Evolutionary conservation across 2,888 invertebrate genomes (phyloP).

Genomic region (Electrophaes corylata): DNA sequence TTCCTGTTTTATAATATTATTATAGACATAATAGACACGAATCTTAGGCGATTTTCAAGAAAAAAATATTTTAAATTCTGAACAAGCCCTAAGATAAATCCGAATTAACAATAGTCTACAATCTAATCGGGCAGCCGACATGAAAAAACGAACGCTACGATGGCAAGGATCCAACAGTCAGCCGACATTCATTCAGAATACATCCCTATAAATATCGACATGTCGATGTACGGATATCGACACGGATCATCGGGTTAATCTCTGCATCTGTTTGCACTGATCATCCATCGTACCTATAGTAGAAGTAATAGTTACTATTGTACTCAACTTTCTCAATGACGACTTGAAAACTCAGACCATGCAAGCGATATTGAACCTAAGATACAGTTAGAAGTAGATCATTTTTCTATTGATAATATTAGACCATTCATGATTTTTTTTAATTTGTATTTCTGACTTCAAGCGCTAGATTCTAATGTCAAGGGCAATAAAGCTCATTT

Average conservation of each 20-base stretch:
- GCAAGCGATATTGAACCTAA: background rate
- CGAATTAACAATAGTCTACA: conserved; percentile 20
- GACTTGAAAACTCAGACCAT: background rate
- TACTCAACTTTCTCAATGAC: background rate
- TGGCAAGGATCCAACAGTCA: conserved; percentile 45
- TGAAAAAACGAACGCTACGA: conserved; percentile 26
- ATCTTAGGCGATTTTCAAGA: too few species aligned
- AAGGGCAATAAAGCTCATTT: background rate
- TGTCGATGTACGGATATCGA: conserved; percentile 28
- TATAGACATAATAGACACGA: too few species aligned
- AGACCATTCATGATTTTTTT: background rate
- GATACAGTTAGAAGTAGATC: background rate
- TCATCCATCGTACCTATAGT: conserved; percentile 2
- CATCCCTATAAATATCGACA: conserved; percentile 40
- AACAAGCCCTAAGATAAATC: background rate
- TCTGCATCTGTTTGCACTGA: conserved; percentile 10
- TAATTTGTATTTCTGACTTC: background rate
- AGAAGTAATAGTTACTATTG: background rate
- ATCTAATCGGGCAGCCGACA: conserved; percentile 22
- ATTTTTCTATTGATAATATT: background rate
- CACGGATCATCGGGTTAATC: conserved; percentile 21
- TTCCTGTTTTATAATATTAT: too few species aligned
- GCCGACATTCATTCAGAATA: conserved; percentile 44
- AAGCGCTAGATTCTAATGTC: background rate
- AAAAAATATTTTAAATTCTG: background rate